Conservation (phyloP, 1,140 invertebrate genomes). For the Maconellicoccus hirsutus region DNA sequence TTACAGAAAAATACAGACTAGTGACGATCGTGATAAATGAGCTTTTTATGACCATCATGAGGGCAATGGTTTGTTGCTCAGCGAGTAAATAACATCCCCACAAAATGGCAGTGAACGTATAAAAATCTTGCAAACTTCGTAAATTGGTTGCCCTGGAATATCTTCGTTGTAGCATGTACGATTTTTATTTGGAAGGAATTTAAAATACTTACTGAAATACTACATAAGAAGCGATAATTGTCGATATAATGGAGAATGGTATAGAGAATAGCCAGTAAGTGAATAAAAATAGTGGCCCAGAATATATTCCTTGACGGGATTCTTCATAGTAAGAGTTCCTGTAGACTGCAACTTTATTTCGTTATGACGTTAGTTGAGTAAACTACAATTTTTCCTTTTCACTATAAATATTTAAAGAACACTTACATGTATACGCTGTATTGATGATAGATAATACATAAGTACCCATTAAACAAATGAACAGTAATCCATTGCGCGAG, state of each 20-base stretch:
- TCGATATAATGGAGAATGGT: slow-evolving; percentile 63
- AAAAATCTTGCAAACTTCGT: slow-evolving; percentile 27
- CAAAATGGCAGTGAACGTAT: slow-evolving; percentile 40
- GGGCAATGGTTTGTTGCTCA: slow-evolving; percentile 69
- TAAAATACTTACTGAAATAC: slow-evolving; percentile 53
- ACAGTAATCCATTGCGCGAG: slow-evolving; percentile 63
- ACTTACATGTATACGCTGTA: slow-evolving; percentile 66
- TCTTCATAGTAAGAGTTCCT: slow-evolving; percentile 84
- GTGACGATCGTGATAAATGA: slow-evolving; percentile 59
- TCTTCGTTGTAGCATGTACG: not conserved
- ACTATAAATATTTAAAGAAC: no score
- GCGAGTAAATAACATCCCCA: slow-evolving; percentile 69
- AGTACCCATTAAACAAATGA: slow-evolving; percentile 63
- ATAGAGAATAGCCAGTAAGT: slow-evolving; percentile 66
- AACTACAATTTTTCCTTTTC: no score
- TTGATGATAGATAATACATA: slow-evolving; percentile 69
- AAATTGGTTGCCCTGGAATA: slow-evolving; percentile 31
- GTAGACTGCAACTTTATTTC: slow-evolving; percentile 55
- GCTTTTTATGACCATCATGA: slow-evolving; percentile 68
- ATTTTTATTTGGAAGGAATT: not conserved
- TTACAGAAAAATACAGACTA: slow-evolving; percentile 58
- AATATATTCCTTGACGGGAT: slow-evolving; percentile 71
- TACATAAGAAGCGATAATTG: slow-evolving; percentile 50
- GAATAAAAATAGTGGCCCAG: slow-evolving; percentile 67
- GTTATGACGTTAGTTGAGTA: no score